Evolutionary conservation across 2,797 vertebrate genomes (phyloP), one percentile per base, ranked within the genome.

Genomic region (Tenualosa thibaudeaui): DNA sequence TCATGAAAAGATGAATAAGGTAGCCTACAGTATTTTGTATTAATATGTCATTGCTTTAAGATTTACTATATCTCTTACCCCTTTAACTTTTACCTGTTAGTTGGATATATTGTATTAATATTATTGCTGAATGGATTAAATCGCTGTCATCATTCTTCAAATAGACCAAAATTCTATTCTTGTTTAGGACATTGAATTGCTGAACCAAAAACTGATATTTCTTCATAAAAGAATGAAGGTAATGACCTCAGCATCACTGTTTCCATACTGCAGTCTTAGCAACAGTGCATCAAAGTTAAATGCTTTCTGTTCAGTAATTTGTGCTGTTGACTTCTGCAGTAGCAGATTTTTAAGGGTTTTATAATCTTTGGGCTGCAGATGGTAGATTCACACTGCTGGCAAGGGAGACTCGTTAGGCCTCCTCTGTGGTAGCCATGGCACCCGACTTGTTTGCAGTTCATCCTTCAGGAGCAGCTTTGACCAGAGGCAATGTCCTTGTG

Each of bases 211-310:
- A 89, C 81, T 96, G 87, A 88, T 40, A 62, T 96, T 96, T 90
- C 93, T 96, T 86, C 92, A 95, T 84, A 93, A 91, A 86, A 93
- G 93, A 91, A 95, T 96, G 94, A 92, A 96, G 93, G 96, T 95
- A 86, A 90, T 43, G 31, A 6, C 68, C 71, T 8, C 15, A 40
- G 40, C 68, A 78, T 78, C 7, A 40, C 3, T 78, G 40, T 43
- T 78, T 46, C 3, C 37, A 37, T 19, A 46, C 37, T 43, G 19
- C 5, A n/a, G 85, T 58, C 51, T 24, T 46, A 60, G 31, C 49
- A 24, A 26, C 43, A 54, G 81, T 40, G 15, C 58, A 54, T 50
- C 68, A 13, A 53, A 46, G n/a, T 84, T 26, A 26, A 26, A 26
- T n/a, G 22, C 31, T 54, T 54, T 12, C 37, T 22, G 13, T 75